Percentiles rank a stretch among this genome's conserved stretches.
These are phyloP conservation scores for Daktulosphaira vitifoliae DNA, from an alignment of 1,140 invertebrate species.

Conservation along the genomic window DNA sequence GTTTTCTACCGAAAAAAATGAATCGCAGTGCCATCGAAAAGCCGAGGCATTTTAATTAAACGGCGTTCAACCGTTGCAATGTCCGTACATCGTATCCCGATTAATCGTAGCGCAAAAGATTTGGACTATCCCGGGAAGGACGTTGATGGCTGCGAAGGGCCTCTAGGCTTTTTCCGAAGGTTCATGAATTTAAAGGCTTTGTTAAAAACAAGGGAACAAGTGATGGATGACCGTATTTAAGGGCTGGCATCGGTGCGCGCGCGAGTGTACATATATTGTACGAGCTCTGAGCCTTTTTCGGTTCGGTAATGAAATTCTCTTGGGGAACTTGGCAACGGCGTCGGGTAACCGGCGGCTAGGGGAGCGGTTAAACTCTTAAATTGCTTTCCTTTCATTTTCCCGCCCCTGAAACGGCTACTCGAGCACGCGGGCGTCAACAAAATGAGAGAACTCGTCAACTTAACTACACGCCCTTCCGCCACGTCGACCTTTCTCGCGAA, in stretches of 20 bases:
- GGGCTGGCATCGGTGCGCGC: too few relatives aligned
- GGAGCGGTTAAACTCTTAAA: slow-evolving; percentile 27
- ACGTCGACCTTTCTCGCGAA: slow-evolving; percentile 13
- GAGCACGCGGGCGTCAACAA: slow-evolving; percentile 26
- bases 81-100: too few relatives aligned
- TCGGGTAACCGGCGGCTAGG: neutral
- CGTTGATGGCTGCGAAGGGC: neutral
- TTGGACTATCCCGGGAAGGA: neutral
- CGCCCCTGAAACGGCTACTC: neutral
- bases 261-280: neutral
- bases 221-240: slow-evolving; percentile 24
- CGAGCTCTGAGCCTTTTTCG: slow-evolving; percentile 18
- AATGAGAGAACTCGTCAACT: slow-evolving; percentile 31
- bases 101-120: slow-evolving; percentile 1
- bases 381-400: slow-evolving; percentile 33
- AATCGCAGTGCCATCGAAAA: too few relatives aligned
- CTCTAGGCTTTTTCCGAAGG: slow-evolving; percentile 6
- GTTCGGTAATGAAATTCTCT: slow-evolving; percentile 28
- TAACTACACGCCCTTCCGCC: slow-evolving; percentile 23
- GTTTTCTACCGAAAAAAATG: too few relatives aligned
- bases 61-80: too few relatives aligned
- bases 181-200: slow-evolving; percentile 25
- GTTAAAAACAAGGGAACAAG: slow-evolving; percentile 4
- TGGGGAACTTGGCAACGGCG: slow-evolving; percentile 4
- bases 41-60: slow-evolving; percentile 28